Evolutionary conservation across 2,888 invertebrate genomes (phyloP).

Genomic region (Cerastis leucographa): DNA sequence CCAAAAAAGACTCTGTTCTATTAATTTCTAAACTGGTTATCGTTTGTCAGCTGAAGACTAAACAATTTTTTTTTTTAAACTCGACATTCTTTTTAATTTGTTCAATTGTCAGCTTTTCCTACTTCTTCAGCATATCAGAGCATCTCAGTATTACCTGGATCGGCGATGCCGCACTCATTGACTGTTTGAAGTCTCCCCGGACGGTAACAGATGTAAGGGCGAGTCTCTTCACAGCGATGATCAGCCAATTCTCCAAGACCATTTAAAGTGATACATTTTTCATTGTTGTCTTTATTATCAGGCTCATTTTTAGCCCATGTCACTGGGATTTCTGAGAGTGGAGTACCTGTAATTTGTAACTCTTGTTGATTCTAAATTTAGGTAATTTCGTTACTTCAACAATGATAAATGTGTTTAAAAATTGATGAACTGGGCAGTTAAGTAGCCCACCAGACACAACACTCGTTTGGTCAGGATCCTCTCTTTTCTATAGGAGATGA

Average conservation of each 20-base stretch:
- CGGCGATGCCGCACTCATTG: conserved; percentile 59
- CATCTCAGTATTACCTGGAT: conserved; percentile 25
- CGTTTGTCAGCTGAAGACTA: too few relatives aligned
- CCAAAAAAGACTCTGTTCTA: neutral
- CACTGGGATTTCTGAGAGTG: conserved; percentile 42
- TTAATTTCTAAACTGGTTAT: neutral
- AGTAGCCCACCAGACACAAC: too few relatives aligned
- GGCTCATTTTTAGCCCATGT: conserved; percentile 60
- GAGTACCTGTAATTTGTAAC: conserved; percentile 49
- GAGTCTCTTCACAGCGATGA: conserved; percentile 34
- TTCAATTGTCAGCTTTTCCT: neutral
- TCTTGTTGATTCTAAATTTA: neutral
- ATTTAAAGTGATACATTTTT: conserved; percentile 61
- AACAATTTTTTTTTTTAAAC: too few relatives aligned
- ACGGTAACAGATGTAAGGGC: conserved; percentile 61
- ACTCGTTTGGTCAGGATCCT: too few relatives aligned
- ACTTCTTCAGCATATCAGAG: neutral
- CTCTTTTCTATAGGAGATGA: too few relatives aligned
- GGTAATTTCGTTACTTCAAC: neutral
- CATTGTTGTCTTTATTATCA: conserved; percentile 52
- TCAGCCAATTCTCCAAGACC: conserved; percentile 48
- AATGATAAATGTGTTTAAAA: neutral
- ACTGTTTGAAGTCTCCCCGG: neutral
- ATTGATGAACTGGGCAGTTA: neutral
- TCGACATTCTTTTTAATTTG: too few relatives aligned